Percentiles rank a stretch among this genome's conserved stretches.
phyloP scores from a whole-genome alignment of 2,888 invertebrate species.

The Brachyopa scutellaris region DNA sequence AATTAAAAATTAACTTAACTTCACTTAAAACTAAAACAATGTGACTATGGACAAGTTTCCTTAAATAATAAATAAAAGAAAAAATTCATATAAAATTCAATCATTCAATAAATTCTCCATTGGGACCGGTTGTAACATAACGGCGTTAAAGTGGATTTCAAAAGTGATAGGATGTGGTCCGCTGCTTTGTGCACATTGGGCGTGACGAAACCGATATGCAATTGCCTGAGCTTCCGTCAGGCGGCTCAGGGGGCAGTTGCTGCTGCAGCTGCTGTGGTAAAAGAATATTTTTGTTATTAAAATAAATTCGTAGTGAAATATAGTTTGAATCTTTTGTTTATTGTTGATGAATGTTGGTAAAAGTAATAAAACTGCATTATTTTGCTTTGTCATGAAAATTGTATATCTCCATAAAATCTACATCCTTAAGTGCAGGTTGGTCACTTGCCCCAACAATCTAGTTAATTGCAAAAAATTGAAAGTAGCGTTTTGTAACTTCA shows the following conservation, averaged over 20 bases:
- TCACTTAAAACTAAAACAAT: constrained; percentile 12
- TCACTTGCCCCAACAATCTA: no score
- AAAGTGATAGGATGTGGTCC: constrained; percentile 82
- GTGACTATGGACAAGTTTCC: constrained; percentile 25
- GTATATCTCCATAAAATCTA: no score
- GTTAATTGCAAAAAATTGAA: no score
- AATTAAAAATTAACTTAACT: neutral
- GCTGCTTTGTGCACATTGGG: constrained; percentile 82
- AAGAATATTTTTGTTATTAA: neutral
- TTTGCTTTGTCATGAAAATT: no score
- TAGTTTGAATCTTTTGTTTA: neutral
- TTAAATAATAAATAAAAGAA: neutral
- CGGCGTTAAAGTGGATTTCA: constrained; percentile 78
- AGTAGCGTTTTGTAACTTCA: no score
- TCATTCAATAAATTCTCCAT: constrained; percentile 12
- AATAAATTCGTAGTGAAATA: no score
- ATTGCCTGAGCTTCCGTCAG: constrained; percentile 82
- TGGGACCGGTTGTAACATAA: constrained; percentile 52
- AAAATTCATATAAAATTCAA: constrained; percentile 8
- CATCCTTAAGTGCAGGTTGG: no score
- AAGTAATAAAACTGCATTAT: no score
- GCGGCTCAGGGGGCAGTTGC: constrained; percentile 80
- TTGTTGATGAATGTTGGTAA: neutral
- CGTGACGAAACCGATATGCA: constrained; percentile 82
- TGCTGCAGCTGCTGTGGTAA: constrained; percentile 80